Base-by-base conservation (phyloP, 2,888 invertebrate species). In the Drosophila leonis region DNA sequence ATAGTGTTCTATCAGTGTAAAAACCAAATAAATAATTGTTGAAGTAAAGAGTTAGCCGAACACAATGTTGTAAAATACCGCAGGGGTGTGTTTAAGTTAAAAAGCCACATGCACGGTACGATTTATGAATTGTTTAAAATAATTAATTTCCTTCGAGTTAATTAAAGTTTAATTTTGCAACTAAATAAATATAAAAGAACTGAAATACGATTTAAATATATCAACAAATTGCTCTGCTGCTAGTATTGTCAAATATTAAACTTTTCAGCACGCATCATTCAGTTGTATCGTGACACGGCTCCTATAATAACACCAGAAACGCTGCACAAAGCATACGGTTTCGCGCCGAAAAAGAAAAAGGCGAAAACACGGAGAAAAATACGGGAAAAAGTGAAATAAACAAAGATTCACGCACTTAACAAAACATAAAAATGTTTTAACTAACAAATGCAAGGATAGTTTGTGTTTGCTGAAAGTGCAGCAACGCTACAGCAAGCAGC, bases 321-420 rank as follows among this genome's bases (percentile, higher is more conserved):
- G 87, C 89, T 88, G 76, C 81, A 83, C 89, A 88, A 88, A 88
- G 89, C 89, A 88, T 76, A 86, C 75, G 79, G 60, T 85, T 85
- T 85, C 84, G 89, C 84, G 84, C 84, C 84, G 89, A 85, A 85
- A 85, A 88, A 57, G 61, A 81, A 81, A 72, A 83, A 66, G 59
- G 72, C 67, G 75, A 78, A 74, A 71, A 68, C 68, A 78, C 69
- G 37, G 55, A 75, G 52, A 54, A 67, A 73, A 49, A 12, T 37
- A 56, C 49, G 31, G 37, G 37, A 65, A 69, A 62, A 71, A 67
- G 33, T n/a, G 24, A 46, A 51, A 59, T 33, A 67, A 70, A 52
- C 20, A 44, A 33, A 42, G 41, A 44, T 54, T 61, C 35, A 55
- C 63, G 62, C 44, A 61, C 10, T 44, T 37, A 61, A 41, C 41